Evolutionary conservation across 2,113 vertebrate genomes (phyloP).

Genomic region (Xiphophorus hellerii): DNA sequence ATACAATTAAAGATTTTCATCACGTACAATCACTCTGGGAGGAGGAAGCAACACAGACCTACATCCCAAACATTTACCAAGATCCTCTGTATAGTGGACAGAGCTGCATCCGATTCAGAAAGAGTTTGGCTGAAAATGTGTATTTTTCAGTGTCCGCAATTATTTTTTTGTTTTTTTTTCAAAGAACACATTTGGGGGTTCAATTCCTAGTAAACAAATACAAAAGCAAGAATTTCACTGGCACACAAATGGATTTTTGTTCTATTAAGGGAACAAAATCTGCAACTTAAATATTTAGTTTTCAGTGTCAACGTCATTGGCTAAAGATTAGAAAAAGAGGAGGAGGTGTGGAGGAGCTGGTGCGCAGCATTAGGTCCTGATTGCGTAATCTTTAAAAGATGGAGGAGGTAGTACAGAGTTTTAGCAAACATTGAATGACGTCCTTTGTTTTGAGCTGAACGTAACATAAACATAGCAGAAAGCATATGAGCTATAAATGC

Average conservation of each 20-base stretch:
- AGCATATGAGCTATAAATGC: neutral
- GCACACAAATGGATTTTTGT: slow-evolving; percentile 16
- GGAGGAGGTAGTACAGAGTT: slow-evolving; percentile 11
- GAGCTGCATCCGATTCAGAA: too few relatives aligned
- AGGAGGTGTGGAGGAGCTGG: slow-evolving; percentile 53
- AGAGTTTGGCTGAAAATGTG: too few relatives aligned
- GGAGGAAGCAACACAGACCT: slow-evolving; percentile 56
- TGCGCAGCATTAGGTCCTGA: slow-evolving; percentile 65
- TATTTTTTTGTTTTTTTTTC: too few relatives aligned
- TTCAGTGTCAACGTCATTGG: slow-evolving; percentile 63
- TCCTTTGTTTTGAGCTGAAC: slow-evolving; percentile 14
- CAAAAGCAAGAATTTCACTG: neutral
- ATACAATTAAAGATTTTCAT: slow-evolving; percentile 54
- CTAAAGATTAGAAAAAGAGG: too few relatives aligned
- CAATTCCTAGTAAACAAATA: slow-evolving; percentile 22
- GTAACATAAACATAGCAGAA: neutral
- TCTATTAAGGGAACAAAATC: slow-evolving; percentile 34
- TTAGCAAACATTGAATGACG: slow-evolving; percentile 30
- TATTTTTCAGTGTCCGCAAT: too few relatives aligned
- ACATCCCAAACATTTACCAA: slow-evolving; percentile 59
- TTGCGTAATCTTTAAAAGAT: slow-evolving; percentile 55
- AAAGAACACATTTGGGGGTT: too few relatives aligned
- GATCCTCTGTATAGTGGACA: slow-evolving; percentile 34
- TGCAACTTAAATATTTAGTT: slow-evolving; percentile 65
- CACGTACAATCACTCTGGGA: slow-evolving; percentile 55